A percentile compares a stretch with the other conserved stretches of the same genome.
Evolutionary conservation across 2,888 invertebrate species (phyloP).

Genomic region (Philaethria dido): DNA sequence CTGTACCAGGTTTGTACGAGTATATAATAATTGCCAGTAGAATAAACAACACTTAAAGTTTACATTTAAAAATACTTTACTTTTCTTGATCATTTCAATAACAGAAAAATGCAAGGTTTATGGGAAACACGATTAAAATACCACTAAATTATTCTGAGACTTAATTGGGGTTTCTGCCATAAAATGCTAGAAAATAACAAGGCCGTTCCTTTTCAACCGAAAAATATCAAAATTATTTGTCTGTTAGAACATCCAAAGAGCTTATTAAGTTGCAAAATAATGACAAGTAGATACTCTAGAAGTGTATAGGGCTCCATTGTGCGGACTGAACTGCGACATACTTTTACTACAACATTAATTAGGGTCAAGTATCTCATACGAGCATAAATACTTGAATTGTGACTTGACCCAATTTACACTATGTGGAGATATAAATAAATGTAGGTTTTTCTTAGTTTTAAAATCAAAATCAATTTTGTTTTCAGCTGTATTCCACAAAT

Average conservation of each 20-base stretch:
- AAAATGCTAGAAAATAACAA: neutral
- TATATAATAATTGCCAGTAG: too few species aligned
- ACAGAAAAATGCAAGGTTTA: too few species aligned
- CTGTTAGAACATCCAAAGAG: constrained; percentile 7
- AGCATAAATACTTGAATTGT: constrained; percentile 27
- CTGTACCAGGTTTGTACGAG: too few species aligned
- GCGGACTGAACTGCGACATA: constrained; percentile 23
- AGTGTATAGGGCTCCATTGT: constrained; percentile 21
- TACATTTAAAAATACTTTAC: too few species aligned
- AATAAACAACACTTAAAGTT: too few species aligned
- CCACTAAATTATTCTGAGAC: too few species aligned
- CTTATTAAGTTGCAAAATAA: constrained; percentile 20
- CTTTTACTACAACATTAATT: constrained; percentile 26
- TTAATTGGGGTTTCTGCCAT: too few species aligned
- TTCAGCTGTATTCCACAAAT: too few species aligned
- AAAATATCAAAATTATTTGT: neutral
- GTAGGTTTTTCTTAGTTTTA: neutral
- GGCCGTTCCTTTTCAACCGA: neutral
- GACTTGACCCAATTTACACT: constrained; percentile 18
- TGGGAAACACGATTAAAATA: too few species aligned
- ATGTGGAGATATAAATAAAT: constrained; percentile 7
- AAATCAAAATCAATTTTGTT: too few species aligned
- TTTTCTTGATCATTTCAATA: too few species aligned
- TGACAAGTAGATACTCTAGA: neutral
- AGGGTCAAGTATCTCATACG: constrained; percentile 26